Base-by-base conservation (phyloP, 2,797 vertebrate species). In the Esox masquinongy region DNA sequence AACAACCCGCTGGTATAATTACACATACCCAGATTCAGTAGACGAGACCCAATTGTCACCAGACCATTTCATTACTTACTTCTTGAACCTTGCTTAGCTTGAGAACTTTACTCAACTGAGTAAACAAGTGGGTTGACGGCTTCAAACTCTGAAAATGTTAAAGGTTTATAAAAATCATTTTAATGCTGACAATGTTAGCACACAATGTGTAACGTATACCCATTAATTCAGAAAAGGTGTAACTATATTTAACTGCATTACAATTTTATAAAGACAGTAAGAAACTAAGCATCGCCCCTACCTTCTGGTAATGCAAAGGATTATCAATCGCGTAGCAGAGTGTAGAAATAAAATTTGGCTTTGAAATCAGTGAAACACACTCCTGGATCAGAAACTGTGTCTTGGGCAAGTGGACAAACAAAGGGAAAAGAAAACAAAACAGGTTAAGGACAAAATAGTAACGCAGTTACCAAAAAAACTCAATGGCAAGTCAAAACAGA, bases 311-410 rank as follows among this genome's bases (percentile, higher is more conserved):
- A 93, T 99, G 98, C 90, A 99, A 93, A n/a, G 98, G 98, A 95
- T 98, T 98, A 96, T 99, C 97, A 91, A 99, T 96, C 93, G 98
- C 97, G 96, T 99, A 99, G 76, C 97, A 99, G 86, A 99, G 94
- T 81, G 98, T 99, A 72, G 98, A 99, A 92, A 99, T 99, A 94
- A 99, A 99, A 90, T 99, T 99, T 92, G 98, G 98, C 94, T 99
- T 99, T 56, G 98, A 99, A 88, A 99, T 99, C 93, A 99, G 94
- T 76, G 95, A 97, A 72, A 96, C 96, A 92, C 97, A 99, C 98
- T 99, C 98, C 94, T 99, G 98, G 92, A 99, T 99, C 96, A 99
- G 94, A 99, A 99, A 99, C 83, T 99, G 98, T 93, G 97, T 99
- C 97, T 99, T 90, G 79, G 77, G 84, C 79, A 93, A 89, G 79